Evolutionary conservation across 2,797 vertebrate genomes (phyloP).

Genomic region (Gambusia yucatana): DNA sequence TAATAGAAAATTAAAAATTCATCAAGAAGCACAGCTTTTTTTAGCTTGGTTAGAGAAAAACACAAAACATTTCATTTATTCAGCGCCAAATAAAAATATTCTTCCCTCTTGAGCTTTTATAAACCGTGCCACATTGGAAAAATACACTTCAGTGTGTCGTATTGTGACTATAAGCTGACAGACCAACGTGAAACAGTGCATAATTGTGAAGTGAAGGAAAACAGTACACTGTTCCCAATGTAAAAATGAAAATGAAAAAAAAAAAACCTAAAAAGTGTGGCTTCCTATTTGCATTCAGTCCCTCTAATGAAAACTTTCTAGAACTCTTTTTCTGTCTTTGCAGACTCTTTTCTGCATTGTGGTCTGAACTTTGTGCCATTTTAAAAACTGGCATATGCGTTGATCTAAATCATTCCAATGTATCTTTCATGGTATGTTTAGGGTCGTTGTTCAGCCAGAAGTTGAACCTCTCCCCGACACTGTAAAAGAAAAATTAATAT

Average conservation of each 20-base stretch:
- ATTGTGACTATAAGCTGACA: no score
- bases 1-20: constrained; percentile 36
- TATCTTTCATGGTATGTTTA: no score
- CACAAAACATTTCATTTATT: constrained; percentile 2
- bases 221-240: not conserved
- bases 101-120: not conserved
- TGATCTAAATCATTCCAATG: no score
- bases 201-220: no score
- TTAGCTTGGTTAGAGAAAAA: constrained; percentile 16
- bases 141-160: no score
- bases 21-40: not conserved
- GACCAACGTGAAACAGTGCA: no score
- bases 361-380: no score
- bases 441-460: no score
- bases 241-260: not conserved
- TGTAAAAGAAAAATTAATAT: no score
- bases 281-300: not conserved
- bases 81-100: not conserved
- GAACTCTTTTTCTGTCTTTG: not conserved
- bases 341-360: not conserved
- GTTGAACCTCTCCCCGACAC: no score
- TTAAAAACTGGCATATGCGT: no score
- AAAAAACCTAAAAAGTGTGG: not conserved
- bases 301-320: not conserved
- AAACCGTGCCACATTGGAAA: not conserved